Base-by-base conservation (phyloP, 2,797 vertebrate genomes). In the Dendrocincla tyrannina region DNA sequence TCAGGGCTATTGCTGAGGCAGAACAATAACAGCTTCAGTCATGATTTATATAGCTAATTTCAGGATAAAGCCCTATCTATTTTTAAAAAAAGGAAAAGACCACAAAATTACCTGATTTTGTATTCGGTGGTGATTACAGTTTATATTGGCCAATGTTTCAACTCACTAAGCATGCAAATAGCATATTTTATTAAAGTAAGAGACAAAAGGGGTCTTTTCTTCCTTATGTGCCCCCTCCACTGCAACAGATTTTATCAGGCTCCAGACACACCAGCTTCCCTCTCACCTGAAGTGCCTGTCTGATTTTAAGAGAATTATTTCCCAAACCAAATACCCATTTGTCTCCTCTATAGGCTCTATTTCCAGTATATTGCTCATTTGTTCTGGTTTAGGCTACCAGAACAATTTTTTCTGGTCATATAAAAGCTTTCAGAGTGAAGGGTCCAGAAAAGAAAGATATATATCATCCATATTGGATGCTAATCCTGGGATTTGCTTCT, bases 1-100 rank as follows among this genome's bases (percentile, higher is more conserved):
- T 66, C 82, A 74, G 56, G 91, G 72, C 70, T 80, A 84, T 24
- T 89, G 85, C 85, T 7, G 24, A 95, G 69, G 82, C 79, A 88
- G 91, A 96, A 91, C 70, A 93, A 84, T 59, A 96, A 78, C 6
- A 96, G 88, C 80, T 94, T 94, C 78, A 87, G 62, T 24, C 86
- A 59, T 95, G 82, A 97, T 89, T 96, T 95, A 94, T 95, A 91
- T 32, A 67, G 78, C 75, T 95, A 96, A 94, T 95, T 97, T 96
- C 75, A 83, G 37, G 33, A 73, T 62, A 64, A 96, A 93, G 73
- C 56, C 50, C 67, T 79, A 89, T 88, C 77, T 94, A 44, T 93
- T 95, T 88, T 91, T 78, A 92, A 91, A 85, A 89, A 89, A 58
- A 72, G 52, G 64, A 77, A 92, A 94, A 93, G 72, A 83, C 53